These are phyloP conservation scores for Andrena bicolor DNA, from an alignment of 2,888 invertebrate genomes.

Conservation along the genomic window DNA sequence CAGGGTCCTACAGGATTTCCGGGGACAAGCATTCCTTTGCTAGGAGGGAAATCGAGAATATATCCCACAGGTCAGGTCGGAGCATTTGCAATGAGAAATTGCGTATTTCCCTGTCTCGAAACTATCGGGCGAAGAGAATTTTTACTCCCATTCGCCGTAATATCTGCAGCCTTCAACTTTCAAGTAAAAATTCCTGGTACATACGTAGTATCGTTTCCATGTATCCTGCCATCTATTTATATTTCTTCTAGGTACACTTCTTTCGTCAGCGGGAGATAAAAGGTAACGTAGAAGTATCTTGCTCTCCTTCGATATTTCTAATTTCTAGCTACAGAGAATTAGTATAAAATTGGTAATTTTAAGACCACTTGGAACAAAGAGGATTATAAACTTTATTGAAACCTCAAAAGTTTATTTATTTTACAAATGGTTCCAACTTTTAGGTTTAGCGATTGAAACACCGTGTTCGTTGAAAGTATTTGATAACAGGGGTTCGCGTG, in stretches of 20 bases:
- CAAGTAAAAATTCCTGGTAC: background rate
- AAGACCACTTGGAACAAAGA: too few species aligned
- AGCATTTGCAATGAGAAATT: conserved; percentile 31
- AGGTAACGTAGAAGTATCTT: background rate
- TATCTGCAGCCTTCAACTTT: conserved; percentile 3
- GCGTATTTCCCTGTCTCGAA: conserved; percentile 37
- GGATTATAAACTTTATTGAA: background rate
- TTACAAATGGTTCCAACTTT: background rate
- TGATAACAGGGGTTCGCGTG: too few species aligned
- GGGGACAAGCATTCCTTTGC: conserved; percentile 39
- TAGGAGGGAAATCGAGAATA: conserved; percentile 55
- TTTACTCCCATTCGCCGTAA: background rate
- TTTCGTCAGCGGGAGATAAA: background rate
- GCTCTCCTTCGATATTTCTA: too few species aligned
- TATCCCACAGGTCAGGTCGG: conserved; percentile 34
- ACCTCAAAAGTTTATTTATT: background rate
- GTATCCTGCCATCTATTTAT: background rate
- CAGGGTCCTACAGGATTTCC: conserved; percentile 55
- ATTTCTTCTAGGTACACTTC: background rate
- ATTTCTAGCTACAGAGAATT: too few species aligned
- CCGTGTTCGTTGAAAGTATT: background rate
- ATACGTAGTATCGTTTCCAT: background rate
- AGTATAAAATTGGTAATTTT: too few species aligned
- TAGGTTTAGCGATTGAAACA: background rate
- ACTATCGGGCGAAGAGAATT: conserved; percentile 8